These are phyloP conservation scores for Caenorhabditis angaria DNA, from an alignment of 2,888 invertebrate species.

Conservation along the genomic window DNA sequence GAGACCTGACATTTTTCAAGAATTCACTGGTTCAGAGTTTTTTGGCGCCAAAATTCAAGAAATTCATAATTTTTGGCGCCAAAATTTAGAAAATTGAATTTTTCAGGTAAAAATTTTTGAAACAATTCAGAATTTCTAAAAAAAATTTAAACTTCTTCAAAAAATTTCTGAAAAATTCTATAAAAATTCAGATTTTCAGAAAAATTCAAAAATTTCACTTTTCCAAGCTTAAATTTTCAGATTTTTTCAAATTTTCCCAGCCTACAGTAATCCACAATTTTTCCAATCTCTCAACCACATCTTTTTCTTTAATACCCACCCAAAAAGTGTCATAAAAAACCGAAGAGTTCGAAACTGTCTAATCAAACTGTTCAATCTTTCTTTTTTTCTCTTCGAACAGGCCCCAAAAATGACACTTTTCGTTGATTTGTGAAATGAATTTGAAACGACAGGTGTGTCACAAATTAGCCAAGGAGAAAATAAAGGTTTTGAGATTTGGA, in stretches of 20 bases:
- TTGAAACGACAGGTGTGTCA: slow-evolving; percentile 39
- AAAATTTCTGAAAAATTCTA: not conserved
- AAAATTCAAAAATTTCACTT: not conserved
- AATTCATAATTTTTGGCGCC: too few species aligned
- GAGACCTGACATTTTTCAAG: too few species aligned
- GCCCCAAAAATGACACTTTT: too few species aligned
- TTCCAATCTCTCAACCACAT: slow-evolving; percentile 8
- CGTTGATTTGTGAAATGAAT: slow-evolving; percentile 48
- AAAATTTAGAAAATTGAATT: not conserved
- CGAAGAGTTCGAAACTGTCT: slow-evolving; percentile 1
- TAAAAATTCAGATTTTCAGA: not conserved
- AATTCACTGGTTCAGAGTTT: too few species aligned
- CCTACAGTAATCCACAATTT: not conserved
- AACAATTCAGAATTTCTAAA: not conserved
- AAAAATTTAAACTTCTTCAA: not conserved
- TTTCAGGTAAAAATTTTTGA: not conserved
- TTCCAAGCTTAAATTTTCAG: not conserved
- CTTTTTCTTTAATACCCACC: not conserved
- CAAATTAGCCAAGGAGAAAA: not conserved
- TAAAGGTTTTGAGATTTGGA: not conserved
- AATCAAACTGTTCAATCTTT: slow-evolving; percentile 36
- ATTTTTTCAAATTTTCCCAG: not conserved
- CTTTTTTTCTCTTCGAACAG: too few species aligned
- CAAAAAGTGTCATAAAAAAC: not conserved
- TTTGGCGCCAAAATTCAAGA: too few species aligned